These are phyloP conservation scores for Sinocyclocheilus anshuiensis DNA, from an alignment of 2,113 vertebrate genomes.

Conservation along the genomic window DNA sequence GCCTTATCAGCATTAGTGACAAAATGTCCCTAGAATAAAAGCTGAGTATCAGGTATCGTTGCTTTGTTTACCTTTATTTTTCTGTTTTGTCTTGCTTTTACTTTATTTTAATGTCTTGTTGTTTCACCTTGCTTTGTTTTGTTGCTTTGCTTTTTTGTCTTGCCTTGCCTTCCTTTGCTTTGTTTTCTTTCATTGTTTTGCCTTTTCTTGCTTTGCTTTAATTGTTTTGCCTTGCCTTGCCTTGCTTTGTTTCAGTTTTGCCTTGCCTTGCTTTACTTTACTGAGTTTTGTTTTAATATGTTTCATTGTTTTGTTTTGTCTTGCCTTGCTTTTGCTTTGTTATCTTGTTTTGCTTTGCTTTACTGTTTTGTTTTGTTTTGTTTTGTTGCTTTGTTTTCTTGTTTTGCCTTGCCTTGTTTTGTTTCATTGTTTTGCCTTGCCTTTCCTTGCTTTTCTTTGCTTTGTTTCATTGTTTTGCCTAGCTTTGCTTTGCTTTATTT, in stretches of 20 bases:
- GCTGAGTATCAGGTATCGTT: too few relatives aligned
- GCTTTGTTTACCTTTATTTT: neutral
- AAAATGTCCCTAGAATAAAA: neutral
- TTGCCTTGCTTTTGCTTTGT: neutral
- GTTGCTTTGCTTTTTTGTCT: neutral
- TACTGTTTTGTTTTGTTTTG: neutral
- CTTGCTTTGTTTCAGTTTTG: neutral
- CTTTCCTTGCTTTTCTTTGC: neutral
- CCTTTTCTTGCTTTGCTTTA: too few relatives aligned
- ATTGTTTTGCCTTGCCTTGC: too few relatives aligned
- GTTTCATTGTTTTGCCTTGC: neutral
- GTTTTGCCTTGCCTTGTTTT: neutral
- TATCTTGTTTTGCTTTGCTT: neutral
- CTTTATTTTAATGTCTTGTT: neutral
- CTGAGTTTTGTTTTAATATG: neutral
- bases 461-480: neutral
- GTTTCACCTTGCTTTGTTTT: neutral
- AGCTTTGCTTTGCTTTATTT: neutral
- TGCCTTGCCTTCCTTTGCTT: neutral
- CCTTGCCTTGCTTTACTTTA: neutral
- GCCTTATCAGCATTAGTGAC: neutral
- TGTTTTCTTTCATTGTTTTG: neutral
- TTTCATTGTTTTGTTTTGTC: neutral
- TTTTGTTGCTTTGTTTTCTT: neutral
- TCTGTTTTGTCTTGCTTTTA: neutral